These are phyloP conservation scores for Holotrichia oblita DNA, from an alignment of 1,140 invertebrate species.

Conservation along the genomic window DNA sequence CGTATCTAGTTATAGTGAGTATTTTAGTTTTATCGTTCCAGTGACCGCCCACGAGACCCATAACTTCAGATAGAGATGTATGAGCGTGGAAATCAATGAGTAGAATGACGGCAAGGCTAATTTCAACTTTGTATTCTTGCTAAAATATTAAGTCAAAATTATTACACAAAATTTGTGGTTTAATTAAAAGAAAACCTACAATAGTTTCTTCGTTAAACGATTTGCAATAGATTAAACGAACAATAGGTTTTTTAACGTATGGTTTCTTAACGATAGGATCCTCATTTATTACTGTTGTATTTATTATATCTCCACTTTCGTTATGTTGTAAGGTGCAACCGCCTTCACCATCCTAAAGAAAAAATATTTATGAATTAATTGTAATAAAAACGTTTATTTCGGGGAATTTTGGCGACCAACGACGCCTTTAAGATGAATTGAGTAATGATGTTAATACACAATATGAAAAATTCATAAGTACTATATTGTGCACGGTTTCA, in stretches of 20 bases:
- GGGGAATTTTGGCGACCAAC: no score
- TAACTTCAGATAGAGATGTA: slow-evolving; percentile 73
- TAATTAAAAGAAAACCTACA: slow-evolving; percentile 56
- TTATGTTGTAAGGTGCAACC: slow-evolving; percentile 72
- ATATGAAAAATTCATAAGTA: no score
- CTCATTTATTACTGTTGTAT: slow-evolving; percentile 60
- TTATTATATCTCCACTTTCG: slow-evolving; percentile 65
- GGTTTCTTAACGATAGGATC: slow-evolving; percentile 55
- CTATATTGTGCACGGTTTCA: no score
- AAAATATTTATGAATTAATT: not conserved
- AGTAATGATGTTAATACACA: no score
- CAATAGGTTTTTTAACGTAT: slow-evolving; percentile 55
- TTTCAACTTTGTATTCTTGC: slow-evolving; percentile 70
- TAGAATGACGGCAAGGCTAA: slow-evolving; percentile 69
- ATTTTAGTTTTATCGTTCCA: slow-evolving; percentile 55
- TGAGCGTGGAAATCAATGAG: slow-evolving; percentile 77
- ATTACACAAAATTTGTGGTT: not conserved
- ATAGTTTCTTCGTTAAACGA: slow-evolving; percentile 65
- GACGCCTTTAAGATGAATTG: no score
- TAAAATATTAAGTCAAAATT: slow-evolving; percentile 58
- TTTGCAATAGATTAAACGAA: slow-evolving; percentile 65
- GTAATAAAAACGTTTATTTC: not conserved
- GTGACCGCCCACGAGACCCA: slow-evolving; percentile 74
- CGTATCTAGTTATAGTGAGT: slow-evolving; percentile 64
- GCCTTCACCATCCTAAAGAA: slow-evolving; percentile 66